Conservation (phyloP, 2,113 vertebrate genomes). For the Benthochromis sp. region DNA sequence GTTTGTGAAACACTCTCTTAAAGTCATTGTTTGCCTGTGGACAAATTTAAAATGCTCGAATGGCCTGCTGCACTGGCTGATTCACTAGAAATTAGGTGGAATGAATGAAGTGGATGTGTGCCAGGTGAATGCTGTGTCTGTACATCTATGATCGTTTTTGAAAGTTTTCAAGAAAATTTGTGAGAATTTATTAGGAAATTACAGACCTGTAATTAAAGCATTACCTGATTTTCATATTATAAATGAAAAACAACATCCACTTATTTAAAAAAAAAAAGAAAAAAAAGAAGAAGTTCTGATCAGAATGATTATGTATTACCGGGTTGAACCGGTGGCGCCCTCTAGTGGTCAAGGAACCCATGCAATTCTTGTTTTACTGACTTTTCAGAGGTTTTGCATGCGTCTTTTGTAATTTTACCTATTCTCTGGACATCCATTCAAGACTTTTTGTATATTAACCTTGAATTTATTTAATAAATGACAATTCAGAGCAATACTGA, state of each 20-base stretch:
- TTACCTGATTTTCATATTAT: not conserved
- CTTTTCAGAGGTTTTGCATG: not conserved
- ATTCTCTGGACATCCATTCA: not conserved
- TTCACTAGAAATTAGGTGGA: not conserved
- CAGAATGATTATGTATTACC: not conserved
- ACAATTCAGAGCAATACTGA: not conserved
- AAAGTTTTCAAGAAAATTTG: not conserved
- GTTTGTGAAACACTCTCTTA: not conserved
- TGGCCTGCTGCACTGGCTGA: not conserved
- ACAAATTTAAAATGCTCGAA: not conserved
- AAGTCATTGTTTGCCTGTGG: not conserved
- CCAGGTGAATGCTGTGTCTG: not conserved
- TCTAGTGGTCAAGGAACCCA: slow-evolving; percentile 1
- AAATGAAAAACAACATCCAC: not conserved
- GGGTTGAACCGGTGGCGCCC: slow-evolving; percentile 15
- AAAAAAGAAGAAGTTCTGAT: not conserved
- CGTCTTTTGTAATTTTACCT: slow-evolving; percentile 13
- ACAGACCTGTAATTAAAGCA: not conserved
- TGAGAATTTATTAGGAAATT: not conserved
- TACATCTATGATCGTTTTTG: not conserved
- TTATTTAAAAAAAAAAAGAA: not conserved
- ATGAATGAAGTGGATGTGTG: not conserved
- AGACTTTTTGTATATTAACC: slow-evolving; percentile 8
- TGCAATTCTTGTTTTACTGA: slow-evolving; percentile 20
- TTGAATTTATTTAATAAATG: slow-evolving; percentile 36